phyloP scores from a whole-genome alignment of 2,888 invertebrate species.

The Aphrophora alni region DNA sequence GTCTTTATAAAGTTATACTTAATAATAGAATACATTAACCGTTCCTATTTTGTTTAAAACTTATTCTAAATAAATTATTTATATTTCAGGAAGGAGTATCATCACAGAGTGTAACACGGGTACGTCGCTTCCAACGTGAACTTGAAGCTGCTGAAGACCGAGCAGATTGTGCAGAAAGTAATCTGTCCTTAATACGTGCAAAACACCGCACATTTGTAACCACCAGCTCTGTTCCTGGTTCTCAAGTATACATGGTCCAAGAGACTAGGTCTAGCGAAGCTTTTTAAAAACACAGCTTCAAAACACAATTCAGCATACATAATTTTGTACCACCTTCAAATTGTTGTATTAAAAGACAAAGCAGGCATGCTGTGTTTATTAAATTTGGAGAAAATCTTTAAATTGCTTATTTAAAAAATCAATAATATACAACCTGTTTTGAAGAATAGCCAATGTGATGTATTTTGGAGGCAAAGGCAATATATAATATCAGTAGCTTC shows the following conservation, averaged over 20 bases:
- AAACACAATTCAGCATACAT: slow-evolving; percentile 8
- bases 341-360: background rate
- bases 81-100: slow-evolving; percentile 83
- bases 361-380: background rate
- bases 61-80: no score
- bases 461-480: background rate
- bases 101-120: slow-evolving; percentile 91
- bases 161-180: slow-evolving; percentile 93
- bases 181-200: slow-evolving; percentile 92
- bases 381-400: background rate
- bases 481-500: background rate
- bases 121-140: slow-evolving; percentile 98
- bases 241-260: slow-evolving; percentile 89
- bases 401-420: background rate
- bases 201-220: slow-evolving; percentile 98
- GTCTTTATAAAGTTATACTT: no score
- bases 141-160: slow-evolving; percentile 97
- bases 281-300: slow-evolving; percentile 33
- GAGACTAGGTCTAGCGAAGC: slow-evolving; percentile 68
- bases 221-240: slow-evolving; percentile 90
- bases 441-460: background rate
- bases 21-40: no score
- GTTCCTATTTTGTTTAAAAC: no score
- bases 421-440: background rate
- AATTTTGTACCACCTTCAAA: background rate